Evolutionary conservation across 2,797 vertebrate species (phyloP), one percentile per base, ranked within the genome.

Genomic region (Buceros bicornis): DNA sequence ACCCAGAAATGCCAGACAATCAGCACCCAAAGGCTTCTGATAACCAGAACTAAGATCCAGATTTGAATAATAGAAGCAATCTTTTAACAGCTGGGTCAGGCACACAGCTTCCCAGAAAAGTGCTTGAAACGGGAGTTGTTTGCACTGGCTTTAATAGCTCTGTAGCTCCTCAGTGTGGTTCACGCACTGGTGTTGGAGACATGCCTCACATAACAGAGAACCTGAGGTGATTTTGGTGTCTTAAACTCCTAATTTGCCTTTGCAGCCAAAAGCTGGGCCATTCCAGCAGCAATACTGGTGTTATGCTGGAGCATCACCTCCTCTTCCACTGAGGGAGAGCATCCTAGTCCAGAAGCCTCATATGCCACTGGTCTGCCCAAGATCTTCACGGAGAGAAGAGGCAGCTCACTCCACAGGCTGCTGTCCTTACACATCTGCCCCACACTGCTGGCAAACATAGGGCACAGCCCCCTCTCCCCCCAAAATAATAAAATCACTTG

Each of bases 41-140:
- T 47, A 82, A 54, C 37, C 37, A 40, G 37, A 40, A 78, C 50
- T 45, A 18, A 67, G 45, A 33, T 35, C 25, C 25, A 47, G 18
- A 35, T 57, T 6, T 35, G 66, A 78, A n/a, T 50, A 82, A 28
- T 2, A 83, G 45, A 73, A 74, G 16, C 20, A 48, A 43, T 31
- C 42, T 89, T 79, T 85, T 53, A 60, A 67, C 31, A 47, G 45
- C 48, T 13, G 58, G 95, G 88, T 92, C 88, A 92, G 62, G 76
- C 65, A 56, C 18, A 18, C 61, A 61, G 95, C 94, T 88, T 85
- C 65, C 61, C 79, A 72, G 74, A 93, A 77, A 50, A 56, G 69
- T 31, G 57, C 73, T 82, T 66, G 65, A 42, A 21, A 53, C 91
- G 83, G 90, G 91, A 80, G n/a, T 74, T 94, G 81, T 83, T 47